Percentiles rank a stretch among this genome's conserved stretches.
Evolutionary conservation across 2,113 vertebrate species (phyloP).

Genomic region (Colistium nudipinnis): DNA sequence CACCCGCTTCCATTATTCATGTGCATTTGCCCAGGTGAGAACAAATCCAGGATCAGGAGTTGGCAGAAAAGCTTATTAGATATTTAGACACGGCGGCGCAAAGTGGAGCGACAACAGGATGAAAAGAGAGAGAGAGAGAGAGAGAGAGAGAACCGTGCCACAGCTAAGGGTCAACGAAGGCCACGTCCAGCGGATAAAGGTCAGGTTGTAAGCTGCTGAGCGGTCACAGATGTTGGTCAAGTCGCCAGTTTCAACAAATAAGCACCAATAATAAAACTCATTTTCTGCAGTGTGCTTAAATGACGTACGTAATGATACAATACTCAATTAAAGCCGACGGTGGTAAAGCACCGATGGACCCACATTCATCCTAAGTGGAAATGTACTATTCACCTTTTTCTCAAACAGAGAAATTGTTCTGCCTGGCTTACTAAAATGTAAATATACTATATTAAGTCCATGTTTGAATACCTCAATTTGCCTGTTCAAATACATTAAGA

Average conservation of each 20-base stretch:
- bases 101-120: conserved; percentile 28
- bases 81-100: conserved; percentile 54
- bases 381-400: background rate
- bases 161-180: conserved; percentile 25
- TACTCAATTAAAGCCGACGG: background rate
- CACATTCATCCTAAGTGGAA: background rate
- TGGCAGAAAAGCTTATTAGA: conserved; percentile 66
- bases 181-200: background rate
- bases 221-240: background rate
- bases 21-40: conserved; percentile 76
- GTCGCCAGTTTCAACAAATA: no score
- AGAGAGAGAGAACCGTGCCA: conserved; percentile 18
- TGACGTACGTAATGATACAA: background rate
- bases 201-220: conserved; percentile 13
- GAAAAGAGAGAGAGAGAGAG: conserved; percentile 26
- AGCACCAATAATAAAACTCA: no score
- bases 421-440: background rate
- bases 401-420: no score
- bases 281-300: background rate
- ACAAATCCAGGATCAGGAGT: conserved; percentile 64
- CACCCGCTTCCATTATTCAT: conserved; percentile 74
- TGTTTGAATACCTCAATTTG: background rate
- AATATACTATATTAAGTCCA: background rate
- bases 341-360: background rate
- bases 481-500: background rate